These are phyloP conservation scores for Andricus curvator DNA, from an alignment of 2,888 invertebrate genomes.

Conservation along the genomic window DNA sequence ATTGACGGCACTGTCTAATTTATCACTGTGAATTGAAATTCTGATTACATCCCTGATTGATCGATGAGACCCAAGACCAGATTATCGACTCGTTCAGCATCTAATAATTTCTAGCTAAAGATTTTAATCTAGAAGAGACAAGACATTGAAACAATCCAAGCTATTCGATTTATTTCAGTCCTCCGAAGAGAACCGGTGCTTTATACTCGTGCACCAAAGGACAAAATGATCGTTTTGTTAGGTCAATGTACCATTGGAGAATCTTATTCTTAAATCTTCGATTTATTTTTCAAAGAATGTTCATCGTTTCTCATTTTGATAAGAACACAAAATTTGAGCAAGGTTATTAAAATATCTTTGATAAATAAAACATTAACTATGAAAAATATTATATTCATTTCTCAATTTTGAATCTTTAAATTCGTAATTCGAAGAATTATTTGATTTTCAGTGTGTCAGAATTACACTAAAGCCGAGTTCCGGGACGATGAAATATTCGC, in stretches of 20 bases:
- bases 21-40: constrained; percentile 28
- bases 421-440: background rate
- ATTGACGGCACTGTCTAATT: constrained; percentile 13
- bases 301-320: no score
- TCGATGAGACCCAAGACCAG: background rate
- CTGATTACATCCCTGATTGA: constrained; percentile 11
- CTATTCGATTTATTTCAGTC: constrained; percentile 32
- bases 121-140: constrained; percentile 15
- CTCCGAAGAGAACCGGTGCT: constrained; percentile 3
- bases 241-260: constrained; percentile 6
- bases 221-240: background rate
- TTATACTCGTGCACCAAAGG: background rate
- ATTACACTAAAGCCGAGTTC: background rate
- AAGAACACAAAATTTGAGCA: no score
- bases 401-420: background rate
- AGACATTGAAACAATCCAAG: constrained; percentile 31
- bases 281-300: no score
- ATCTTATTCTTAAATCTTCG: background rate
- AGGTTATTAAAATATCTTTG: no score
- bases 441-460: background rate
- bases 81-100: constrained; percentile 13
- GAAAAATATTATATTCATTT: background rate
- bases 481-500: constrained; percentile 3
- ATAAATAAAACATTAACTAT: background rate
- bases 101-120: constrained; percentile 4